A percentile compares a stretch with the other conserved stretches of the same genome.
Evolutionary conservation across 2,888 invertebrate genomes (phyloP).

Genomic region (Lepidochrysops patricia): DNA sequence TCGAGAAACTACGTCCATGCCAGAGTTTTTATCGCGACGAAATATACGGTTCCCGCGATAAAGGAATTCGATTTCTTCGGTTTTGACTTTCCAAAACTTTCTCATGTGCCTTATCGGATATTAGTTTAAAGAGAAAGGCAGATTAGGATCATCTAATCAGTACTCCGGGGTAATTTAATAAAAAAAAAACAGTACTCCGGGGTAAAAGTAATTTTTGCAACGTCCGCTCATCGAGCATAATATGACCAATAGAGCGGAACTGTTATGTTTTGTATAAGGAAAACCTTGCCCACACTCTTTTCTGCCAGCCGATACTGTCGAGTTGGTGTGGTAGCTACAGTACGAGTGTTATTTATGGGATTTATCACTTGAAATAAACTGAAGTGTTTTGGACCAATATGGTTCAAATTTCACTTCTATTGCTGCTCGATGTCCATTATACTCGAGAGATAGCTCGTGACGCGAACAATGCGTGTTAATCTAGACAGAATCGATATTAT

Average conservation of each 20-base stretch:
- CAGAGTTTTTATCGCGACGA: neutral
- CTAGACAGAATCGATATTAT: neutral
- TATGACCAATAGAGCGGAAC: too few species aligned
- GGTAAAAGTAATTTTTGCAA: neutral
- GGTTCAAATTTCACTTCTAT: too few species aligned
- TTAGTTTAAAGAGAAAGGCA: conserved; percentile 1
- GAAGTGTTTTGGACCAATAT: too few species aligned
- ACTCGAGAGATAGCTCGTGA: neutral
- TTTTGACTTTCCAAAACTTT: neutral
- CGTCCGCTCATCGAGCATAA: too few species aligned
- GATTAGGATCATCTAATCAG: neutral
- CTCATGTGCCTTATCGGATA: neutral
- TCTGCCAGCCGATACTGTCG: too few species aligned
- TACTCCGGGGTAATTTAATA: neutral
- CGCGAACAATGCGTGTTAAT: neutral
- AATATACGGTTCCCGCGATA: neutral
- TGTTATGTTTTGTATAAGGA: too few species aligned
- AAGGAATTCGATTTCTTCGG: too few species aligned
- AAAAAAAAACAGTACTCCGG: neutral
- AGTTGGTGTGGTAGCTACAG: too few species aligned
- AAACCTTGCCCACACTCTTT: too few species aligned
- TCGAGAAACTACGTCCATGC: neutral
- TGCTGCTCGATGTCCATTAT: too few species aligned
- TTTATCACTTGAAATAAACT: too few species aligned
- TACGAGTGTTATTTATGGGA: too few species aligned